Percentiles rank a stretch among this genome's conserved stretches.
Evolutionary conservation across 2,113 vertebrate species (phyloP).

Genomic region (Forbesichthys papilliferus): DNA sequence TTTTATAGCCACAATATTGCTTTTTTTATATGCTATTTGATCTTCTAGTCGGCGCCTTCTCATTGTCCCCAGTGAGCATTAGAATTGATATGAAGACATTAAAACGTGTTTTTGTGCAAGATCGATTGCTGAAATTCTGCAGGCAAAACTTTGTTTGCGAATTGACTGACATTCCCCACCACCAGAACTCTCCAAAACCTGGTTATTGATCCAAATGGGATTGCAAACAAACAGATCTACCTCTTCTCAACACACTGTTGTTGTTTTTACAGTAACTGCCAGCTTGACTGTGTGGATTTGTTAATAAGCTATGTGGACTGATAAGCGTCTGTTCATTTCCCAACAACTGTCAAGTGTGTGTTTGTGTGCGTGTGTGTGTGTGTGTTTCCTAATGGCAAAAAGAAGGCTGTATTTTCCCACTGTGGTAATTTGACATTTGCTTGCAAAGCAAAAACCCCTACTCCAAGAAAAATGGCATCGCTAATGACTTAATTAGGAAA

Average conservation of each 20-base stretch:
- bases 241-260: slow-evolving; percentile 7
- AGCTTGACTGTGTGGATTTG: slow-evolving; percentile 47
- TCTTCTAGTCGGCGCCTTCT: slow-evolving; percentile 44
- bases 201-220: background rate
- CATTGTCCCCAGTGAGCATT: slow-evolving; percentile 17
- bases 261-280: slow-evolving; percentile 36
- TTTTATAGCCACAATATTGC: slow-evolving; percentile 59
- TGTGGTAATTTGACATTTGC: slow-evolving; percentile 56
- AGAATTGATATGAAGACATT: slow-evolving; percentile 25
- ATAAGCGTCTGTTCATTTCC: slow-evolving; percentile 41
- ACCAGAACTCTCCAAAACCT: background rate
- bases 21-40: slow-evolving; percentile 37
- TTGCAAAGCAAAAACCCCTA: slow-evolving; percentile 38
- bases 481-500: slow-evolving; percentile 57
- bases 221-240: slow-evolving; percentile 2
- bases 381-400: slow-evolving; percentile 1
- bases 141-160: background rate
- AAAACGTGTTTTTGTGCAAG: slow-evolving; percentile 5
- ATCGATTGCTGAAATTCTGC: slow-evolving; percentile 35
- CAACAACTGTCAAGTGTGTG: slow-evolving; percentile 35
- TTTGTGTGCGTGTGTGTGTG: background rate
- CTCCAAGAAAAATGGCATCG: slow-evolving; percentile 32
- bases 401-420: slow-evolving; percentile 32
- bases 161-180: background rate
- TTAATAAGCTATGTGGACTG: slow-evolving; percentile 47